Evolutionary conservation across 2,797 vertebrate genomes (phyloP).

Genomic region (Cossypha niveicapilla): DNA sequence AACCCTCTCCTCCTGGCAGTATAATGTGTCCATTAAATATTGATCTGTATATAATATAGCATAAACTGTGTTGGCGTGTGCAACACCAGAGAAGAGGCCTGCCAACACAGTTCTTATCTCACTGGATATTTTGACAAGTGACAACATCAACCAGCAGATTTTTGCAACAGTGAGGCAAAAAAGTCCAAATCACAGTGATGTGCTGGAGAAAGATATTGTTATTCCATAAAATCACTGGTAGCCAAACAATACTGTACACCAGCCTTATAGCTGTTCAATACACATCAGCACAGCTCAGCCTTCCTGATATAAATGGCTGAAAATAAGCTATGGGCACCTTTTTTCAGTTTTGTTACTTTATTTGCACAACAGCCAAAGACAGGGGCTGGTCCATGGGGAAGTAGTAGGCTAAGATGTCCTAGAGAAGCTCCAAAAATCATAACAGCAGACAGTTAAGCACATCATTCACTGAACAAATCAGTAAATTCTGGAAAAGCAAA

Average conservation of each 20-base stretch:
- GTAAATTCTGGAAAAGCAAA: not conserved
- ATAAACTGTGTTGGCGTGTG: not conserved
- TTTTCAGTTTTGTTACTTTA: not conserved
- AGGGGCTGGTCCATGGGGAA: not conserved
- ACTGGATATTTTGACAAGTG: slow-evolving; percentile 31
- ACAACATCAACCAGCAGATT: not conserved
- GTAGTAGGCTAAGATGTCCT: not conserved
- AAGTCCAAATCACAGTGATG: not conserved
- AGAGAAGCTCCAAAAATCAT: not conserved
- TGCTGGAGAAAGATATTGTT: not conserved
- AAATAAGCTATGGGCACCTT: not conserved
- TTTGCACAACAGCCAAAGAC: not conserved
- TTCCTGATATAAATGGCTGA: not conserved
- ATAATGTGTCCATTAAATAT: slow-evolving; percentile 45
- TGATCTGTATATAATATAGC: not conserved
- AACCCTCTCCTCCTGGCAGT: not conserved
- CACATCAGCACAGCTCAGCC: not conserved
- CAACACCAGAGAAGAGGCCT: not conserved
- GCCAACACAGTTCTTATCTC: slow-evolving; percentile 13
- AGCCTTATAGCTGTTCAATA: not conserved
- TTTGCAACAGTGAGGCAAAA: not conserved
- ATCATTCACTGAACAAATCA: not conserved
- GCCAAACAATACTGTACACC: not conserved
- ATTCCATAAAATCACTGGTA: not conserved
- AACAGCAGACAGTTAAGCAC: not conserved